A percentile compares a stretch with the other conserved stretches of the same genome.
Evolutionary conservation across 2,113 vertebrate species (phyloP).

Genomic region (Balaeniceps rex): DNA sequence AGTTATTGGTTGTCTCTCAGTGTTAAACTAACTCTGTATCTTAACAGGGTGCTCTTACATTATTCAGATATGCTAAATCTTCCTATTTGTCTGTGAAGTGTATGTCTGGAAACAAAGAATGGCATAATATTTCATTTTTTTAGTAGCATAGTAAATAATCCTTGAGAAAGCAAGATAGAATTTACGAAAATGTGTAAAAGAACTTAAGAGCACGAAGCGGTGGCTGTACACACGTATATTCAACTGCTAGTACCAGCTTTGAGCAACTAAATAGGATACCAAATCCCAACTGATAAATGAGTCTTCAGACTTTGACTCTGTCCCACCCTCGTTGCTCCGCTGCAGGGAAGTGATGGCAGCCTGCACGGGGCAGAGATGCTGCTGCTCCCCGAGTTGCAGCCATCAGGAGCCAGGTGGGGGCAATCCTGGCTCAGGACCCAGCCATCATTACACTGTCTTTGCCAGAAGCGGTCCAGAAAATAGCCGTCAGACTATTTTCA

Average conservation of each 20-base stretch:
- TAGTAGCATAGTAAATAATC: neutral
- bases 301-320: neutral
- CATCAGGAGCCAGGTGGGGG: neutral
- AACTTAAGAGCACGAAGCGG: neutral
- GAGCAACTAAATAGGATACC: neutral
- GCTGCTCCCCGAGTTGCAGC: neutral
- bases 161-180: neutral
- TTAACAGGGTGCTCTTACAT: neutral
- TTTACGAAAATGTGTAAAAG: neutral
- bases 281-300: neutral
- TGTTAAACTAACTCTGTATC: neutral
- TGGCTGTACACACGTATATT: neutral
- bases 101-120: neutral
- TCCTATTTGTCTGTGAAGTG: neutral
- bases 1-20: neutral
- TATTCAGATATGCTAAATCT: neutral
- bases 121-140: neutral
- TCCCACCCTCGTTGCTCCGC: neutral
- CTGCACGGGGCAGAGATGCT: neutral
- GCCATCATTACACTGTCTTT: neutral
- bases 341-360: neutral
- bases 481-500: neutral
- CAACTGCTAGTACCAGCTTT: neutral
- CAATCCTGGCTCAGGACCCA: neutral
- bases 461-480: neutral